These are phyloP conservation scores for Pachliopta kotzebuea DNA, from an alignment of 2,888 invertebrate genomes.

Conservation along the genomic window DNA sequence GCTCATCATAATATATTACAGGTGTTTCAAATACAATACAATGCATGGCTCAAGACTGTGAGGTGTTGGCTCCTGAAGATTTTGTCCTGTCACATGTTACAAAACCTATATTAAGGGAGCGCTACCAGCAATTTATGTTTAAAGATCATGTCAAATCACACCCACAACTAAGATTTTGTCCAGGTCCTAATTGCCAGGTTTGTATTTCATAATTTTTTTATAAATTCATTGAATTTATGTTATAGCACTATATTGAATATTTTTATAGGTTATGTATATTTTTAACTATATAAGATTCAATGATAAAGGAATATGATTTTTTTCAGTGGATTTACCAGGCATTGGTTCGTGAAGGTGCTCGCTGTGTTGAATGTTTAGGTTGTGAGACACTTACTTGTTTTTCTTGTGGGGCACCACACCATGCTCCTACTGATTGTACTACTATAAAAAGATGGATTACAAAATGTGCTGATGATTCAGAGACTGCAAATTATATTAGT, in stretches of 20 bases:
- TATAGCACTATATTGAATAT: neutral
- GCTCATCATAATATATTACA: conserved; percentile 42
- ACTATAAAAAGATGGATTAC: conserved; percentile 98
- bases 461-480: conserved; percentile 99
- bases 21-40: conserved; percentile 92
- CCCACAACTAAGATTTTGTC: conserved; percentile 95
- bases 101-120: conserved; percentile 91
- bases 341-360: conserved; percentile 87
- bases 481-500: conserved; percentile 99
- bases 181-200: conserved; percentile 96
- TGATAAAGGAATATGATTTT: neutral
- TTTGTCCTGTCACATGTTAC: conserved; percentile 93
- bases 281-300: neutral
- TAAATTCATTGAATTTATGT: neutral
- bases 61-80: conserved; percentile 97
- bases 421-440: conserved; percentile 98
- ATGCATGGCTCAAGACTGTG: conserved; percentile 98
- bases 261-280: conserved; percentile 3
- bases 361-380: conserved; percentile 90
- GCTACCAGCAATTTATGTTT: conserved; percentile 97
- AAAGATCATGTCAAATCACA: conserved; percentile 97
- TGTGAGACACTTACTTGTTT: conserved; percentile 97
- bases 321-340: conserved; percentile 88
- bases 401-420: conserved; percentile 97
- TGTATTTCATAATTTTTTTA: conserved; percentile 1